A percentile compares a stretch with the other conserved stretches of the same genome.
phyloP scores from a whole-genome alignment of 1,140 invertebrate genomes.

The Aphidius gifuensis region DNA sequence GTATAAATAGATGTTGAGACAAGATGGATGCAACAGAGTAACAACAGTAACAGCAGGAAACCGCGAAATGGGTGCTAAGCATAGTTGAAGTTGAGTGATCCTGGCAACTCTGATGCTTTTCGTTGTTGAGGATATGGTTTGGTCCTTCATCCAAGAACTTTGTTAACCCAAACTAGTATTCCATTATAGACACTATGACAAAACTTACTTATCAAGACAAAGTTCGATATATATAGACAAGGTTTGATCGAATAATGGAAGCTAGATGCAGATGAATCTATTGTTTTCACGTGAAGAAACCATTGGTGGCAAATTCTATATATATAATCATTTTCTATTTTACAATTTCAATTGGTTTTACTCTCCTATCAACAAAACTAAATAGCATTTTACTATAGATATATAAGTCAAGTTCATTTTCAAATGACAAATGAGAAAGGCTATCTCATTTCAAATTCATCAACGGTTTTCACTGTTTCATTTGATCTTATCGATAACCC shows the following conservation, averaged over 20 bases:
- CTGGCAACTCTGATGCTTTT: background rate
- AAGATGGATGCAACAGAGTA: background rate
- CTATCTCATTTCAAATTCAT: constrained; percentile 8
- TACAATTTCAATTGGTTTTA: background rate
- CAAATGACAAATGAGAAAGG: background rate
- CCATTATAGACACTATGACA: constrained; percentile 22
- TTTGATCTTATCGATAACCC: background rate
- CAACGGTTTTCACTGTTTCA: constrained; percentile 9
- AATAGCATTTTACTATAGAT: background rate
- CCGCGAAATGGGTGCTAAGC: no score
- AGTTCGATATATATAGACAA: constrained; percentile 19
- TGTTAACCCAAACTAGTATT: constrained; percentile 12
- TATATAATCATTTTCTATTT: background rate
- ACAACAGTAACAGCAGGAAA: no score
- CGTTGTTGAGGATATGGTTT: background rate
- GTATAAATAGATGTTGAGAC: background rate
- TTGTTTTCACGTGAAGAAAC: constrained; percentile 26
- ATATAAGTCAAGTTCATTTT: no score
- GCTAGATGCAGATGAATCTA: constrained; percentile 26
- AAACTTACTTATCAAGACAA: constrained; percentile 26
- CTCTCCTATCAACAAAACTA: background rate
- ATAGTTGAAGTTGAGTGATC: background rate
- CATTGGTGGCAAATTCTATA: constrained; percentile 8
- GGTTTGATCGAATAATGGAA: constrained; percentile 23
- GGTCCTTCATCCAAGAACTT: background rate